A percentile compares a stretch with the other conserved stretches of the same genome.
Conservation (phyloP, 2,888 invertebrate genomes). For the Arge pagana region DNA sequence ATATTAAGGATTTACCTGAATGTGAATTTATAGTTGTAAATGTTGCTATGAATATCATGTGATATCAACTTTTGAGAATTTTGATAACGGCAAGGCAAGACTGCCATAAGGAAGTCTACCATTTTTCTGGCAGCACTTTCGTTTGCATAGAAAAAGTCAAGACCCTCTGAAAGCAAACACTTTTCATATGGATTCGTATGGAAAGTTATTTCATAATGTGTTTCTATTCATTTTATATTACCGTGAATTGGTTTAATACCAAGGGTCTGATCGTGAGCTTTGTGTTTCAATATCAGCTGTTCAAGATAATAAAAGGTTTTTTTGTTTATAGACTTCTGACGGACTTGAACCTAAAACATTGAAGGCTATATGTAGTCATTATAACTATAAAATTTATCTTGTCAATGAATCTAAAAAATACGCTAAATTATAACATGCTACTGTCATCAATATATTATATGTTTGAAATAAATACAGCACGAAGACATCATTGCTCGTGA, state of each 20-base stretch:
- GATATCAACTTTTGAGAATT: conserved; percentile 95
- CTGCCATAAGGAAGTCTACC: conserved; percentile 88
- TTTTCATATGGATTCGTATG: no score
- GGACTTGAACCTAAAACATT: conserved; percentile 75
- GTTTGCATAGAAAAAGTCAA: conserved; percentile 92
- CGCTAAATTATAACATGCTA: conserved; percentile 28
- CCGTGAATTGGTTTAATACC: conserved; percentile 87
- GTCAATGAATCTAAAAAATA: not conserved
- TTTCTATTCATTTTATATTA: conserved; percentile 44
- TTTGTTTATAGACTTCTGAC: conserved; percentile 88
- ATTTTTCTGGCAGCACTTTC: conserved; percentile 92
- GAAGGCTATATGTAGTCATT: no score
- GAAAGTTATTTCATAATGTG: no score
- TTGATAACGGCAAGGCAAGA: conserved; percentile 85
- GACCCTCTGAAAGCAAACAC: conserved; percentile 70
- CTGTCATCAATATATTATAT: not conserved
- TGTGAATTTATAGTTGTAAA: conserved; percentile 95
- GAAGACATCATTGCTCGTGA: no score
- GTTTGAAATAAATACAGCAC: no score
- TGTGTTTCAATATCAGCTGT: conserved; percentile 94
- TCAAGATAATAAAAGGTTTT: conserved; percentile 98
- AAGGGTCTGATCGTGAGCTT: conserved; percentile 85
- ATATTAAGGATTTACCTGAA: conserved; percentile 58
- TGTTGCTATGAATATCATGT: conserved; percentile 96
- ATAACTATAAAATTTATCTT: conserved; percentile 9